Evolutionary conservation across 2,797 vertebrate species (phyloP).

Genomic region (Sparidentex hasta): DNA sequence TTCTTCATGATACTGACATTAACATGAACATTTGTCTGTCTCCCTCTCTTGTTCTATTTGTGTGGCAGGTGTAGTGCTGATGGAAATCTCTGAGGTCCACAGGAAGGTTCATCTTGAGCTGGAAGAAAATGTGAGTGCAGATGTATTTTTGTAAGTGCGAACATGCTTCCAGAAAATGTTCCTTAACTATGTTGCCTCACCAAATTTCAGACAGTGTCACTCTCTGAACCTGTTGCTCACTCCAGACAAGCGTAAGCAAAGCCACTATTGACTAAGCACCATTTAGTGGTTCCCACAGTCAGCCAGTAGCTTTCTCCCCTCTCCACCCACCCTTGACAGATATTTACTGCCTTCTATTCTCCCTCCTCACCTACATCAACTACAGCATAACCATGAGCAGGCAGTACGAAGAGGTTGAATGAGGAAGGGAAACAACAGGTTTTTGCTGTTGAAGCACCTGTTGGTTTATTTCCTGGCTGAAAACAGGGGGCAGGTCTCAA

Average conservation of each 20-base stretch:
- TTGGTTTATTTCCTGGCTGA: constrained; percentile 26
- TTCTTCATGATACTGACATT: constrained; percentile 26
- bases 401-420: neutral
- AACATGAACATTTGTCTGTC: constrained; percentile 6
- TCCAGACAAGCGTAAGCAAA: neutral
- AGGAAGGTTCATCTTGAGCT: constrained; percentile 93
- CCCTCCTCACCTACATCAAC: constrained; percentile 17
- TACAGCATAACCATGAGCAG: constrained; percentile 1
- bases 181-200: constrained; percentile 17
- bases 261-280: constrained; percentile 7
- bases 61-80: constrained; percentile 92
- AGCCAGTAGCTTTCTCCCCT: neutral
- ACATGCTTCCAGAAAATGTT: constrained; percentile 17
- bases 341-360: constrained; percentile 12
- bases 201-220: constrained; percentile 7
- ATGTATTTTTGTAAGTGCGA: neutral
- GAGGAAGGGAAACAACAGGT: constrained; percentile 53
- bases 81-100: constrained; percentile 95
- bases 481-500: constrained; percentile 66
- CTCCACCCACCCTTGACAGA: constrained; percentile 4
- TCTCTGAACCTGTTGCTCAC: constrained; percentile 46
- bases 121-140: constrained; percentile 93
- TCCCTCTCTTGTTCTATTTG: constrained; percentile 50
- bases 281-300: constrained; percentile 24
- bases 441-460: constrained; percentile 52